phyloP scores from a whole-genome alignment of 2,888 invertebrate species.

The Bellardia pandia region DNA sequence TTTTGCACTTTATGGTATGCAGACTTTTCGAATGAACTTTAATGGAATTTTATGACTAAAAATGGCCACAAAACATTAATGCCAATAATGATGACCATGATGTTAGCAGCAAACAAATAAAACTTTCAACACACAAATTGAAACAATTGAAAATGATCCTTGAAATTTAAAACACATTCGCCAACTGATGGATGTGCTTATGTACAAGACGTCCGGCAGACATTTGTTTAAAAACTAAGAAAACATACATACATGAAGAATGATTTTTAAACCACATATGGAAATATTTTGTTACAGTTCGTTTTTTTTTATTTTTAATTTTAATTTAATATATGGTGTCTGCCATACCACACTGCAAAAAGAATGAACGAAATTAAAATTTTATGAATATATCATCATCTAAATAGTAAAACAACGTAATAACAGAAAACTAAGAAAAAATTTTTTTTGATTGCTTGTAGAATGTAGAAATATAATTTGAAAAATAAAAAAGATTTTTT shows the following conservation, averaged over 20 bases:
- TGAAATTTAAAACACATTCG: conserved; percentile 60
- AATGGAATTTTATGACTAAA: conserved; percentile 53
- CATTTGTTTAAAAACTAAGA: neutral
- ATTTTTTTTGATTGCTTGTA: too few species aligned
- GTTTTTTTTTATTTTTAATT: neutral
- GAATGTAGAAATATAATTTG: too few species aligned
- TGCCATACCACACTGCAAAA: conserved; percentile 17
- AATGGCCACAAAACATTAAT: conserved; percentile 51
- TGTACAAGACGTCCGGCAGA: neutral
- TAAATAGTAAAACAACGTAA: too few species aligned
- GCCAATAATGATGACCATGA: conserved; percentile 36
- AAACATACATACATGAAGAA: conserved; percentile 6
- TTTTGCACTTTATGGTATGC: conserved; percentile 42
- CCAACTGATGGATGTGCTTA: neutral
- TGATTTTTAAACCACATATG: conserved; percentile 30
- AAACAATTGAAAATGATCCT: conserved; percentile 63
- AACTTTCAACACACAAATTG: conserved; percentile 46
- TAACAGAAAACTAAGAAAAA: too few species aligned
- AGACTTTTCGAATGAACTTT: conserved; percentile 37
- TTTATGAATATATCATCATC: too few species aligned
- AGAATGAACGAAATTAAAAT: neutral
- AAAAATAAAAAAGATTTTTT: too few species aligned
- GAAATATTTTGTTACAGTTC: conserved; percentile 40
- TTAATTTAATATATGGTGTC: conserved; percentile 16
- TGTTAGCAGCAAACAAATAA: conserved; percentile 40